Evolutionary conservation across 2,888 invertebrate genomes (phyloP), one percentile per base, ranked within the genome.

Genomic region (Athalia cordata): DNA sequence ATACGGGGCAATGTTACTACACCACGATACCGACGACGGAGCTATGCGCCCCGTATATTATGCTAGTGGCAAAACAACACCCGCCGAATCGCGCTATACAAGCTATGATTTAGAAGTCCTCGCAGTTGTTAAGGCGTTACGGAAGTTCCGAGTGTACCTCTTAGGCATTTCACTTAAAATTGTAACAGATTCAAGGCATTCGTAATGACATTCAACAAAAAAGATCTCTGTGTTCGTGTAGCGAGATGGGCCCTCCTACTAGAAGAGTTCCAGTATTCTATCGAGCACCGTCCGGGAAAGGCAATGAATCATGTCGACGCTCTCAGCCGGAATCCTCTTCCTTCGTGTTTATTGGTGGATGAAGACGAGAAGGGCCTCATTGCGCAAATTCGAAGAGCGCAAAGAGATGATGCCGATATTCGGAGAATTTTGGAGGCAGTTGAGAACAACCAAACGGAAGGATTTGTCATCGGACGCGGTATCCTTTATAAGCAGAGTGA

Each of bases 251-350:
- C 82, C 0, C 72, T 84, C 13, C 77, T 81, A 52, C 49, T 84
- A 5, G 79, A 82, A 61, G 84, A 84, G 29, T 85, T 82, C 45
- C 62, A 82, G 8, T 85, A 82, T 66, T 74, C 15, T 0, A 82
- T 84, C 15, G 82, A 82, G 72, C 84, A 84, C 79, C 78, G 83
- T 6, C 80, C 83, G 4, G 81, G 81, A 0, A 79, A 70, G 57
- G 72, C 64, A 13, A 85, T 85, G 85, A 11, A 43, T 4, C 84
- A 83, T 67, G 82, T 82, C 1, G 84, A 85, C 70, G 83, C 83
- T 4, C 65, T 83, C 9, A 84, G 83, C 57, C 70, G 84, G 13
- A 80, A 82, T 47, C 83, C 84, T 47, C 57, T 82, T 43, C 80
- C 80, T 5, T 45, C 61, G 5, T 67, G 67, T 62, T 62, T 80